Conservation (phyloP, 1,140 invertebrate genomes). For the Tetragonula clypearis region DNA sequence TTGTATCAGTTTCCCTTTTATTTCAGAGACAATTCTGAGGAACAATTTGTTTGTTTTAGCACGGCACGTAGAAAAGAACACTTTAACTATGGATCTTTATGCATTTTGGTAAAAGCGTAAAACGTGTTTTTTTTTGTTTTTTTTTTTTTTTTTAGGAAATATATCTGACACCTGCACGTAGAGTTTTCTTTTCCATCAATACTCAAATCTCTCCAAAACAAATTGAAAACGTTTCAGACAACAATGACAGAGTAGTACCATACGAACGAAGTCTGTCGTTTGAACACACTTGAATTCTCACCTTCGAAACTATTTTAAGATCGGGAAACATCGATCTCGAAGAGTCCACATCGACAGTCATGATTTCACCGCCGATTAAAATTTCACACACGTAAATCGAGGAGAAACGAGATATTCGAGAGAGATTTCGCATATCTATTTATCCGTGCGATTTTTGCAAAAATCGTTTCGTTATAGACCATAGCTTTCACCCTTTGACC, state of each 20-base stretch:
- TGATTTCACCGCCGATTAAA: background rate
- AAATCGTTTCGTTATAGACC: slow-evolving; percentile 14
- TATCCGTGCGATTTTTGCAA: background rate
- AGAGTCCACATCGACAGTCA: background rate
- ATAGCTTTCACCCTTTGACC: background rate
- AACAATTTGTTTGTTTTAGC: no score
- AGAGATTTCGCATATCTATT: slow-evolving; percentile 2
- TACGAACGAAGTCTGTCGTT: background rate
- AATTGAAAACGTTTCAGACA: background rate
- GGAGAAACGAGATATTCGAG: slow-evolving; percentile 17
- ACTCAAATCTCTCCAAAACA: background rate
- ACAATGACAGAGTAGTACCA: background rate
- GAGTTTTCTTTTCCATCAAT: no score
- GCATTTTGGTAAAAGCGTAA: no score
- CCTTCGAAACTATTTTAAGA: background rate
- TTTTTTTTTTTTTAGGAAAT: no score
- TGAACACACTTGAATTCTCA: background rate
- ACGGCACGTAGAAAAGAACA: no score
- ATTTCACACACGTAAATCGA: slow-evolving; percentile 12
- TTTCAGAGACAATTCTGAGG: no score
- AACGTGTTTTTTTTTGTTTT: no score
- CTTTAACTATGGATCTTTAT: no score
- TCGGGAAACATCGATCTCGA: slow-evolving; percentile 1
- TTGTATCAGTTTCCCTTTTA: no score
- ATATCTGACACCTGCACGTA: no score